Evolutionary conservation across 2,113 vertebrate species (phyloP), one percentile per base, ranked within the genome.

Genomic region (Coracopsis vasa): DNA sequence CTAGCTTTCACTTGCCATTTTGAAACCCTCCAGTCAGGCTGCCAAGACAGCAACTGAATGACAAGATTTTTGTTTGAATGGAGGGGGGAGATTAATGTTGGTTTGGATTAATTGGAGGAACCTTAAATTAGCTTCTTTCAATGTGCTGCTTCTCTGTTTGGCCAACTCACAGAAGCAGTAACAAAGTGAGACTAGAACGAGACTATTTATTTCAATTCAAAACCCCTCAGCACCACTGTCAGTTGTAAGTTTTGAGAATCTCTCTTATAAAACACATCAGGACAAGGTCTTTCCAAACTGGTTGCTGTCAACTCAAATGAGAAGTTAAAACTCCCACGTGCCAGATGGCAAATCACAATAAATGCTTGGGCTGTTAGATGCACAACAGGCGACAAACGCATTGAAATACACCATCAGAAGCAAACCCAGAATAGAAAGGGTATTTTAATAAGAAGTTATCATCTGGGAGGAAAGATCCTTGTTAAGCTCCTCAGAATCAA

Each of bases 281-380:
- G 92, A 91, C 91, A 92, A 90, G 94, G 92, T 88, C 93, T 95
- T 93, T 95, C 75, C 77, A 89, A 93, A 94, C 92, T 73, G 92
- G 89, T 94, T 95, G 97, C 96, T 97, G 87, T 95, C 45, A 97
- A 93, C 84, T 92, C 80, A 96, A 95, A 73, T 17, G 71, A 97
- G 91, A 97, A 97, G 94, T 97, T 94, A 80, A 90, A 97, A 97
- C 97, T 95, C 98, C 98, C 95, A 96, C 97, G 5, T 74, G 96
- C 97, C 98, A 98, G 97, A 95, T 97, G 97, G 96, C 45, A 91
- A 85, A 90, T 96, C 97, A 96, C 97, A 97, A 94, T 77, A 96
- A 97, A 96, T 16, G 82, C 91, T 88, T 28, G 28, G 97, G 97
- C 97, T 96, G 98, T 95, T 92, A 97, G 97, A 97, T 96, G 97